These are phyloP conservation scores for Notamacropus eugenii DNA, from an alignment of 2,797 vertebrate species.

Conservation along the genomic window DNA sequence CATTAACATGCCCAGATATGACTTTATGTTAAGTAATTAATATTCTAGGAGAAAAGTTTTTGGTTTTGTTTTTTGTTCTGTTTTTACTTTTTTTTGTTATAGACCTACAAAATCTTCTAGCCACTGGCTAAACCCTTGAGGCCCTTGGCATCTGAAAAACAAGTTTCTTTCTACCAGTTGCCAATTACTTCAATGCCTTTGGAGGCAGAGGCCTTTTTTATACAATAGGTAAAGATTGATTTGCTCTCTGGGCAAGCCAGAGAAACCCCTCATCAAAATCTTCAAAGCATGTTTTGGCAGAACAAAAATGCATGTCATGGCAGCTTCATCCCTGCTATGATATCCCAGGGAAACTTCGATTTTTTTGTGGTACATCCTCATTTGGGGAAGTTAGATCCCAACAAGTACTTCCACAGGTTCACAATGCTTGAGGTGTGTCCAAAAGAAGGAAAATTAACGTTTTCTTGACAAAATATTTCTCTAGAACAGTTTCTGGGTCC, in stretches of 20 bases:
- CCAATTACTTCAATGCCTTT: conserved; percentile 49
- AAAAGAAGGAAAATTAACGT: neutral
- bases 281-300: conserved; percentile 19
- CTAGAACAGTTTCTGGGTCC: neutral
- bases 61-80: neutral
- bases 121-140: neutral
- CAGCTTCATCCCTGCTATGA: neutral
- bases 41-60: conserved; percentile 41
- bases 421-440: neutral
- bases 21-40: conserved; percentile 37
- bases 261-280: conserved; percentile 21
- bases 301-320: neutral
- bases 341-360: conserved; percentile 3
- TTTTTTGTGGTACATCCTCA: neutral
- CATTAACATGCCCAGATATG: conserved; percentile 37
- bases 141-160: conserved; percentile 5
- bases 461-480: neutral
- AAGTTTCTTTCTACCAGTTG: conserved; percentile 21
- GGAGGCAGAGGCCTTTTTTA: neutral
- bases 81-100: conserved; percentile 5
- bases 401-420: neutral
- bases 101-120: conserved; percentile 18
- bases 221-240: neutral
- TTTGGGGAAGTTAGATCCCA: neutral
- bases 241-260: conserved; percentile 6